Percentiles rank a stretch among this genome's conserved stretches.
Conservation (phyloP, 2,113 vertebrate species). For the Campylomormyrus numenius region DNA sequence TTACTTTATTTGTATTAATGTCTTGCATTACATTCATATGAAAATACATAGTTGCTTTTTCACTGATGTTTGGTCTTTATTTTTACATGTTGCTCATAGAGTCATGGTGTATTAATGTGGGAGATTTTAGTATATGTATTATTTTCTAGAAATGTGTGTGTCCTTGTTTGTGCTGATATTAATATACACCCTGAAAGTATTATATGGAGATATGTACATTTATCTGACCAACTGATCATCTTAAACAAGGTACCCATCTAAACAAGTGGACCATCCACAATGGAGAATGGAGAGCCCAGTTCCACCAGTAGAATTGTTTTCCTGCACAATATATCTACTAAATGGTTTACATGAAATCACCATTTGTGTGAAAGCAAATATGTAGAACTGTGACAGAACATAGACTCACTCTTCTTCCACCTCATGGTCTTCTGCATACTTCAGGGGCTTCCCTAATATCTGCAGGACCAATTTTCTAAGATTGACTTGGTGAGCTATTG, state of each 20-base stretch:
- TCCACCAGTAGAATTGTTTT: not conserved
- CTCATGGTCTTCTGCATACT: not conserved
- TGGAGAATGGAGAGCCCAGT: not conserved
- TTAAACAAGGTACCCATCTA: not conserved
- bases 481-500: not conserved
- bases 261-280: not conserved
- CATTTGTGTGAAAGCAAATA: not conserved
- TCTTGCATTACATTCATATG: not conserved
- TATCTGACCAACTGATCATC: not conserved
- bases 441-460: not conserved
- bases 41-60: not conserved
- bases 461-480: not conserved
- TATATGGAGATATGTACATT: not conserved
- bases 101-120: not conserved
- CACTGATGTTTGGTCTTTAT: not conserved
- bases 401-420: not conserved
- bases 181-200: not conserved
- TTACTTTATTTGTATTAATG: not conserved
- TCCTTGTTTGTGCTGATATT: not conserved
- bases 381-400: not conserved
- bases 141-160: not conserved
- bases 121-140: not conserved
- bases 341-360: not conserved
- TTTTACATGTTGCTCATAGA: not conserved
- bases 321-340: not conserved